phyloP scores from a whole-genome alignment of 2,888 invertebrate species.

The Cantharis rustica region DNA sequence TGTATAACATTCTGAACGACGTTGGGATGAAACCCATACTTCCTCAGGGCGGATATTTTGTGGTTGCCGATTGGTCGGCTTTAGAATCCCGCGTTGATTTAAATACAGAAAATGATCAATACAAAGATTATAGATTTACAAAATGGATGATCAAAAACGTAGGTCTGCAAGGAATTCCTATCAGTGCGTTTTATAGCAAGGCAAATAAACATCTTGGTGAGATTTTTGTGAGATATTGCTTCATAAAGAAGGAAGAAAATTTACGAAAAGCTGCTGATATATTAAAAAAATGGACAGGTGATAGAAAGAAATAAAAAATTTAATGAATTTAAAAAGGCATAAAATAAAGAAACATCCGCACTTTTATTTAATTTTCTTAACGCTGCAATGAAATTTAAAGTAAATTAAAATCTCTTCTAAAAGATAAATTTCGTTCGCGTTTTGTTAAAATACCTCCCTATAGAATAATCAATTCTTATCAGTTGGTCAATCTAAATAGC shows the following conservation, averaged over 20 bases:
- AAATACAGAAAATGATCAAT: conserved; percentile 69
- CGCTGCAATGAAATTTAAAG: neutral
- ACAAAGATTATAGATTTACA: conserved; percentile 89
- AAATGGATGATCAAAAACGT: conserved; percentile 95
- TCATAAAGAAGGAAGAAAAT: conserved; percentile 73
- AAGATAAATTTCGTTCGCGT: neutral
- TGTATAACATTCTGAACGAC: conserved; percentile 74
- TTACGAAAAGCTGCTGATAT: conserved; percentile 68
- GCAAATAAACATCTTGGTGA: conserved; percentile 81
- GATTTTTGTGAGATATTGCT: conserved; percentile 89
- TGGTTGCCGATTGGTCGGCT: conserved; percentile 89
- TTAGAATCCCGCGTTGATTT: conserved; percentile 73
- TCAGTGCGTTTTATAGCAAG: conserved; percentile 88
- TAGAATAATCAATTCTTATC: neutral
- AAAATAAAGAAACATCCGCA: neutral
- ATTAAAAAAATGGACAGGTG: conserved; percentile 68
- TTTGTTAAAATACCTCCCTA: neutral
- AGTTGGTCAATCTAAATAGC: neutral
- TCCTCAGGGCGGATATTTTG: conserved; percentile 97
- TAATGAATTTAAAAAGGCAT: neutral
- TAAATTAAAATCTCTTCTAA: neutral
- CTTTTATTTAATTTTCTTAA: neutral
- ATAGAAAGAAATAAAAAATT: conserved; percentile 47
- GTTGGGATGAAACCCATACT: conserved; percentile 89
- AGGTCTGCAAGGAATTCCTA: conserved; percentile 92